A percentile compares a stretch with the other conserved stretches of the same genome.
phyloP scores from a whole-genome alignment of 2,797 vertebrate genomes.

The Thamnophis elegans region DNA sequence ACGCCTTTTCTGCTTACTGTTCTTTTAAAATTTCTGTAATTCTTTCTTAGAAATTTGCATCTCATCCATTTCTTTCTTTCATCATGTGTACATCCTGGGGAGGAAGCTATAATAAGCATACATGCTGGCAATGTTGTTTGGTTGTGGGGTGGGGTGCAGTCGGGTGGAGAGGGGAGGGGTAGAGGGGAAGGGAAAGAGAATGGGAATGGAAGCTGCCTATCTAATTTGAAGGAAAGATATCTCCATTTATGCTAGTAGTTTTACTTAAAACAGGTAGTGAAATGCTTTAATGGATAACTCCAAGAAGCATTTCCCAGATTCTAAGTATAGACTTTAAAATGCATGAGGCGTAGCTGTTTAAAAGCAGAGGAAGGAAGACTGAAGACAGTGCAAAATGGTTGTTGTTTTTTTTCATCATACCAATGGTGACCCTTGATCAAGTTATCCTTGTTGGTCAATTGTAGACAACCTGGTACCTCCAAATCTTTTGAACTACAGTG shows the following conservation, averaged over 20 bases:
- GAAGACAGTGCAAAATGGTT: background rate
- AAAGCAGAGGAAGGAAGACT: slow-evolving; percentile 5
- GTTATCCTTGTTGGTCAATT: background rate
- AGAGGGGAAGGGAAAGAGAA: background rate
- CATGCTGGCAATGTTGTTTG: slow-evolving; percentile 34
- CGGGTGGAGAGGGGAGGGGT: background rate
- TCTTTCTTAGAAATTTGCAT: slow-evolving; percentile 15
- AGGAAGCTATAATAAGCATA: background rate
- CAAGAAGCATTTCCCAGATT: background rate
- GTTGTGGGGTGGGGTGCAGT: background rate
- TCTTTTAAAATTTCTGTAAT: background rate
- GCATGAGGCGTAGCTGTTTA: background rate
- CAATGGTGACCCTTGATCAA: background rate
- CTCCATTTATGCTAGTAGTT: slow-evolving; percentile 15
- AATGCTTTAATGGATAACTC: background rate
- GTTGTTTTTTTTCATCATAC: background rate
- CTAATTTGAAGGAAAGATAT: background rate
- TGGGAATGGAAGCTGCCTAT: background rate
- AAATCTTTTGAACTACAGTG: background rate
- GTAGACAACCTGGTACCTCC: background rate
- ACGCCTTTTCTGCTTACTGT: background rate
- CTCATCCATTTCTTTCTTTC: slow-evolving; percentile 5
- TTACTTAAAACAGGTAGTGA: background rate
- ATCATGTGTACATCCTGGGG: slow-evolving; percentile 3
- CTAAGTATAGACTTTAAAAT: slow-evolving; percentile 21